Percentiles rank a stretch among this genome's conserved stretches.
These are phyloP conservation scores for Scaptomyza caliginosa DNA, from an alignment of 2,888 invertebrate species.

Conservation along the genomic window DNA sequence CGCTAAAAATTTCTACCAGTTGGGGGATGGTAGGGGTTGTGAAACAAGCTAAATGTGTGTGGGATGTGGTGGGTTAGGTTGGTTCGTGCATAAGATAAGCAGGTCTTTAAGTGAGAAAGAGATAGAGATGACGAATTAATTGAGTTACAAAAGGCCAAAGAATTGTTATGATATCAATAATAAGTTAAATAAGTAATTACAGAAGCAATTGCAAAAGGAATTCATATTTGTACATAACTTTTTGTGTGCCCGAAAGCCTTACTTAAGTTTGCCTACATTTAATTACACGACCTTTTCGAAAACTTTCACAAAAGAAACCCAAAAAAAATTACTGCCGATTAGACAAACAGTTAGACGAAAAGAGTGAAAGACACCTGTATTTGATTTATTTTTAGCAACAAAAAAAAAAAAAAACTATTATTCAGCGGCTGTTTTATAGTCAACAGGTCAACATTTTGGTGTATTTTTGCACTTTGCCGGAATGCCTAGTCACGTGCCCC, in stretches of 20 bases:
- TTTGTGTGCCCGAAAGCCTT: conserved; percentile 1
- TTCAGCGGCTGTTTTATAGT: conserved; percentile 47
- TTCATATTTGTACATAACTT: too few relatives aligned
- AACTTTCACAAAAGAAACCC: conserved; percentile 48
- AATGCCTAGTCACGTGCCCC: conserved; percentile 70
- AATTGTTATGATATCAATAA: conserved; percentile 2
- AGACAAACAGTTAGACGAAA: background rate
- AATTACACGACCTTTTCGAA: conserved; percentile 40
- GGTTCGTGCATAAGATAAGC: conserved; percentile 33
- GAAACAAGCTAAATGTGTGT: conserved; percentile 1
- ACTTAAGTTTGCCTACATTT: conserved; percentile 15
- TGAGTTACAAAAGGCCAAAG: conserved; percentile 1
- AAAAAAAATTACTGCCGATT: background rate
- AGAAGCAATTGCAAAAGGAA: background rate
- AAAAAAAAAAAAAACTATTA: conserved; percentile 12
- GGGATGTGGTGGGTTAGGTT: conserved; percentile 33
- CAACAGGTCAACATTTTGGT: conserved; percentile 48
- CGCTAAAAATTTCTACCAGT: conserved; percentile 39
- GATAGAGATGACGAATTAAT: background rate
- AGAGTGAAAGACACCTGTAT: conserved; percentile 33
- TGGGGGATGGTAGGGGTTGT: conserved; percentile 9
- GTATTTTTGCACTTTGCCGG: conserved; percentile 41
- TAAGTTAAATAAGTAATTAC: conserved; percentile 4
- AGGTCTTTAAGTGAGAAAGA: background rate
- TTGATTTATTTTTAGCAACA: conserved; percentile 66